Conservation (phyloP, 92 coral and sea anemone genomes). For the Paragorgia papillata region DNA sequence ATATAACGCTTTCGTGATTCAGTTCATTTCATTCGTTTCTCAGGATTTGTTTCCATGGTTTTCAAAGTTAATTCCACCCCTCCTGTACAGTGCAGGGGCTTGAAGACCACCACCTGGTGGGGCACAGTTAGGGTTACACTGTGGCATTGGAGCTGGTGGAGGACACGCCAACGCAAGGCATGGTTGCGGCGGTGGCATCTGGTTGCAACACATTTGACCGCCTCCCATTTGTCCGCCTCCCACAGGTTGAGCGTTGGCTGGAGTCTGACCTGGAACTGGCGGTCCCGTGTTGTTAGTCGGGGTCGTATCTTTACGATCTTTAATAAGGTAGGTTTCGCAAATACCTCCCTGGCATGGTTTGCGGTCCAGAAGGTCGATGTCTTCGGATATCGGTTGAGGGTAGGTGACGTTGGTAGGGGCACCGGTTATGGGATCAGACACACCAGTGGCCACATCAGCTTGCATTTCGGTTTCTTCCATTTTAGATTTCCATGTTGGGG, state of each 20-base stretch:
- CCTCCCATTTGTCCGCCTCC: too few species aligned
- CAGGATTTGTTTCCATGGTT: not conserved
- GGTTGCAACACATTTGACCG: constrained; percentile 35
- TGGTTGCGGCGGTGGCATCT: constrained; percentile 36
- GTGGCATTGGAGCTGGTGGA: constrained; percentile 30
- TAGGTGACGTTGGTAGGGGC: constrained; percentile 32
- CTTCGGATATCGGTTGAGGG: constrained; percentile 41
- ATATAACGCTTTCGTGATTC: not conserved
- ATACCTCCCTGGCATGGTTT: constrained; percentile 39
- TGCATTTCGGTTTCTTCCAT: constrained; percentile 29
- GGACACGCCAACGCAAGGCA: constrained; percentile 40
- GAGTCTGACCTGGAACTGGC: not conserved
- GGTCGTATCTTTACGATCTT: not conserved
- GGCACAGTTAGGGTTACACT: constrained; percentile 34
- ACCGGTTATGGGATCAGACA: constrained; percentile 29
- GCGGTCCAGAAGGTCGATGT: constrained; percentile 36
- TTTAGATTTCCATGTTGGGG: constrained; percentile 8
- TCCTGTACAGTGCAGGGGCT: not conserved
- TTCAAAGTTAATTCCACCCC: not conserved
- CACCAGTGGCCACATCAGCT: constrained; percentile 28
- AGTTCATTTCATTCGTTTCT: not conserved
- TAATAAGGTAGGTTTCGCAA: constrained; percentile 37
- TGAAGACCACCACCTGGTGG: not conserved
- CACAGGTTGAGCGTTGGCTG: not conserved
- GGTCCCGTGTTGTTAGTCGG: not conserved